Evolutionary conservation across 2,888 invertebrate genomes (phyloP).

Genomic region (Drosophila mercatorum): DNA sequence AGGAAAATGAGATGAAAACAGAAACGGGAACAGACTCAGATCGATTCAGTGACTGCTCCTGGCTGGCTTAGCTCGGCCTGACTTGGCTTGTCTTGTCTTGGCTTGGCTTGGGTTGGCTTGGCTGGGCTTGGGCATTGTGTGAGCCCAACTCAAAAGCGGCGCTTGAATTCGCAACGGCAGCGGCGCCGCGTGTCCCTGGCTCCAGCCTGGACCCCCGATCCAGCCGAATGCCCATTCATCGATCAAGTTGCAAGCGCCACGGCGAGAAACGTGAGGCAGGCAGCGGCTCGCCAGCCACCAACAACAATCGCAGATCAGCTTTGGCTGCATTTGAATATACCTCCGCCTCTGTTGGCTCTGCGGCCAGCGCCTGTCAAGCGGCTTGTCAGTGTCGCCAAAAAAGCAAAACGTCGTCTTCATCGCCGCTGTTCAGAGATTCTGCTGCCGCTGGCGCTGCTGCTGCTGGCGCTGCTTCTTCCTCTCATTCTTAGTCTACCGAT

Average conservation of each 20-base stretch:
- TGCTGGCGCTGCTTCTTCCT: slow-evolving; percentile 5
- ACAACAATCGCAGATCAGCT: slow-evolving; percentile 61
- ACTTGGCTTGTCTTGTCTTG: not conserved
- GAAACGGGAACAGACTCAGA: slow-evolving; percentile 34
- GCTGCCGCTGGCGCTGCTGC: not conserved
- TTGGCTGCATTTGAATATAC: slow-evolving; percentile 69
- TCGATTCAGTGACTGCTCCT: slow-evolving; percentile 39
- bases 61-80: slow-evolving; percentile 12
- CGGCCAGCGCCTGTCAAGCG: slow-evolving; percentile 48
- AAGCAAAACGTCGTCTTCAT: slow-evolving; percentile 80
- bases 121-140: slow-evolving; percentile 57
- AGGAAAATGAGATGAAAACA: slow-evolving; percentile 36
- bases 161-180: slow-evolving; percentile 79
- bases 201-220: slow-evolving; percentile 15
- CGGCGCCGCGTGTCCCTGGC: slow-evolving; percentile 66
- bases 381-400: slow-evolving; percentile 79
- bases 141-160: slow-evolving; percentile 76
- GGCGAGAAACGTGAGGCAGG: slow-evolving; percentile 72
- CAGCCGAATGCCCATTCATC: slow-evolving; percentile 72
- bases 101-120: not conserved
- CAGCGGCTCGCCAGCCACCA: slow-evolving; percentile 5
- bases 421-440: slow-evolving; percentile 28
- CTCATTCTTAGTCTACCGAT: slow-evolving; percentile 4
- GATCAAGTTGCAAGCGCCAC: slow-evolving; percentile 79
- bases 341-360: not conserved